Conservation (phyloP, 2,797 vertebrate genomes). For the Vireo griseus region DNA sequence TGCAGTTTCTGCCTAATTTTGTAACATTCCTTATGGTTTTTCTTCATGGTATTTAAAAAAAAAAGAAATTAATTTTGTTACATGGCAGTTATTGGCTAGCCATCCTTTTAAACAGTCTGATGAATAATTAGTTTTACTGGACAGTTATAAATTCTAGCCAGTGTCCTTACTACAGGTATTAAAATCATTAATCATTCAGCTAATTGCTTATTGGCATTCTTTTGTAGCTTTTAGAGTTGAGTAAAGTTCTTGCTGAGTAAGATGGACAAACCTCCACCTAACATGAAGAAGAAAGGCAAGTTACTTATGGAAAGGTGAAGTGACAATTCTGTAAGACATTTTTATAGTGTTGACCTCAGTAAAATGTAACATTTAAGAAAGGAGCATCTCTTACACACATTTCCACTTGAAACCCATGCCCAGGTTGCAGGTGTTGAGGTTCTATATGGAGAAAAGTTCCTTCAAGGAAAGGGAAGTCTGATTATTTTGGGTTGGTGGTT, state of each 20-base stretch:
- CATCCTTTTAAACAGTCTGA: constrained; percentile 18
- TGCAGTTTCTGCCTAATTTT: background rate
- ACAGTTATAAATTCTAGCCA: constrained; percentile 37
- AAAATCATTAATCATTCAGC: constrained; percentile 58
- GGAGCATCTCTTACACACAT: background rate
- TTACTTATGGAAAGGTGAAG: background rate
- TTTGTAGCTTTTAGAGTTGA: constrained; percentile 29
- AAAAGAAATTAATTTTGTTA: background rate
- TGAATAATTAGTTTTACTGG: constrained; percentile 46
- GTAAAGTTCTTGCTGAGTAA: constrained; percentile 12
- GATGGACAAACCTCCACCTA: background rate
- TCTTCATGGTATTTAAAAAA: background rate
- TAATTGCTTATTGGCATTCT: constrained; percentile 60
- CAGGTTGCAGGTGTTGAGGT: background rate
- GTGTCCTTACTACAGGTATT: constrained; percentile 40
- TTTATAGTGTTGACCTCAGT: background rate
- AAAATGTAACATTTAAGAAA: background rate
- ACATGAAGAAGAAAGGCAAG: background rate
- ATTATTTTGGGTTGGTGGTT: background rate
- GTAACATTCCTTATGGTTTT: background rate
- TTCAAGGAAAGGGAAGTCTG: background rate
- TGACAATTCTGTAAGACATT: background rate
- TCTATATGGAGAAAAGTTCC: background rate
- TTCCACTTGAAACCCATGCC: background rate
- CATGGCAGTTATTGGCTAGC: constrained; percentile 31